A percentile compares a stretch with the other conserved stretches of the same genome.
Conservation (phyloP, 2,797 vertebrate genomes). For the Dermochelys coriacea region DNA sequence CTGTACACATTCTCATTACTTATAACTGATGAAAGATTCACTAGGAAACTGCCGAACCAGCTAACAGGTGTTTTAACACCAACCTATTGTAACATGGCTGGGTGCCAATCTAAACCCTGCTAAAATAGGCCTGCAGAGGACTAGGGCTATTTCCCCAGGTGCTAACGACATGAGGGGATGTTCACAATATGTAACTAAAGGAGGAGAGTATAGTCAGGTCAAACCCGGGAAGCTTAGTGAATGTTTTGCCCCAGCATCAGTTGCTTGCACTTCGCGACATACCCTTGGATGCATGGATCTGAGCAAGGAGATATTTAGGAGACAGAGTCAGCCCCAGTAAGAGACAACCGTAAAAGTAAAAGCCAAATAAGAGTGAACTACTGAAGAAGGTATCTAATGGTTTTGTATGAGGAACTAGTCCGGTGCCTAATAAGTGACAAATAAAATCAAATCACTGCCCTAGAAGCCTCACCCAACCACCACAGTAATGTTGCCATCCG, state of each 20-base stretch:
- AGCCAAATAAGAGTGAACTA: not conserved
- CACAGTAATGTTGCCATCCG: accelerated
- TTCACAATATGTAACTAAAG: accelerated
- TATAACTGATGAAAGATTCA: not conserved
- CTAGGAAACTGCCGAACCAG: not conserved
- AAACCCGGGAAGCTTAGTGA: accelerated
- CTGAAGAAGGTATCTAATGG: accelerated
- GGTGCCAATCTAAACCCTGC: accelerated
- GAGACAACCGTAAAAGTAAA: not conserved
- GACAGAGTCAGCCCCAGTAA: not conserved
- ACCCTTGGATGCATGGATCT: accelerated
- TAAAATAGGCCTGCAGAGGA: not conserved
- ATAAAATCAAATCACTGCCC: not conserved
- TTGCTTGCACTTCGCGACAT: accelerated
- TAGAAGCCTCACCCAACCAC: constrained; percentile 29
- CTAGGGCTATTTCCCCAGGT: accelerated
- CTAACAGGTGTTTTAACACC: accelerated
- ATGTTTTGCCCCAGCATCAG: not conserved
- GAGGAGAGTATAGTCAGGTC: not conserved
- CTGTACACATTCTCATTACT: not conserved
- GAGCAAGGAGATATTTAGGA: not conserved
- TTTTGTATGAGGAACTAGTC: constrained; percentile 9
- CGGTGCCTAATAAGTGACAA: not conserved
- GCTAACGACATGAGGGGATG: not conserved
- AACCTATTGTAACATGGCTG: accelerated